Evolutionary conservation across 2,888 invertebrate genomes (phyloP), one percentile per base, ranked within the genome.

Genomic region (Acanthosepion esculentum): DNA sequence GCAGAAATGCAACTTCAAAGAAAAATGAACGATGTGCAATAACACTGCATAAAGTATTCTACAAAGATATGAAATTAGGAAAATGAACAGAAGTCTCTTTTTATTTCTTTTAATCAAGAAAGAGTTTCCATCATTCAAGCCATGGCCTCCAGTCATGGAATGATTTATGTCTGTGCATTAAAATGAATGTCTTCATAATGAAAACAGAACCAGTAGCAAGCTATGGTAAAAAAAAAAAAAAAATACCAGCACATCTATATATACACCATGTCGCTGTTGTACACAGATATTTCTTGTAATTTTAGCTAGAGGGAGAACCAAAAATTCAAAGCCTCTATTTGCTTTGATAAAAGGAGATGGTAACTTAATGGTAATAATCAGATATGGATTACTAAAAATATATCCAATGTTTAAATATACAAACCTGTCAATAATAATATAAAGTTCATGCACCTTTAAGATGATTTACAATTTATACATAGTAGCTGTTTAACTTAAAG

Each of bases 161-260:
- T 78, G n/a, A 78, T 33, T 41, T n/a, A 33, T 78, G 78, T 78
- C 78, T n/a, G 15, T n/a, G 78, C 12, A 33, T 78, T 78, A 15
- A 78, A 78, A 33, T n/a, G n/a, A 78, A 78, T 78, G n/a, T 33
- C 5, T 5, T 15, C 15, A 2, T 78, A 12, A n/a, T n/a, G 78
- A n/a, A 78, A 78, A n/a, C n/a, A 78, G n/a, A 78, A 78, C n/a
- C 78, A n/a, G n/a, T 33, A 78, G n/a, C 78, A n/a, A 78, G n/a
- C 33, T 4, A 12, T 5, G 4, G 12, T 78, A 78, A 78, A 78
- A 41, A 41, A 41, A 41, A 41, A 41, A 41, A 41, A 78, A 78
- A 33, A 78, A 33, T 12, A 33, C 12, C 78, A n/a, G n/a, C 5
- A n/a, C n/a, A 10, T 3, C n/a, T 78, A 41, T 2, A 41, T 2